Evolutionary conservation across 2,113 vertebrate genomes (phyloP), one percentile per base, ranked within the genome.

Genomic region (Python bivittatus): DNA sequence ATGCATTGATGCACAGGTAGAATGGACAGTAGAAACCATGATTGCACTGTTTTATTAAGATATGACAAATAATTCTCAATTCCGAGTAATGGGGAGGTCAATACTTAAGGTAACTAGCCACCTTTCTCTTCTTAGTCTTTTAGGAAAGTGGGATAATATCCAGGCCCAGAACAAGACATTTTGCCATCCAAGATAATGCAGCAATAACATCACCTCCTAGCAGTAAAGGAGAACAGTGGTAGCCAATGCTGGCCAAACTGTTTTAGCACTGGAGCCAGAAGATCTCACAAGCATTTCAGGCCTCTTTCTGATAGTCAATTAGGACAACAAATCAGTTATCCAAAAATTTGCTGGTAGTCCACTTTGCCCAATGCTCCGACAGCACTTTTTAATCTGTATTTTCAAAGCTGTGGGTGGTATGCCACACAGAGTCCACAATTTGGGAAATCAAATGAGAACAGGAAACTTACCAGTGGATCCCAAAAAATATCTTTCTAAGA

Each of bases 401-500:
- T 53, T 60, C 58, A 84, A 79, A 89, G 52, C 9, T 2, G 13
- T 8, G 1, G 1, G 44, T 29, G 27, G 17, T 79, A 20, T 23
- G 10, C 17, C 12, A 48, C 20, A 22, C 61, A 61, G 11, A 23
- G 6, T 17, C 15, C 29, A 57, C 52, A 52, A 33, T 15, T 0
- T 0, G 0, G 85, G 54, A 0, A 0, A 0, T 0, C 0, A 23
- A 48, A 0, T 1, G 0, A 85, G 72, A 58, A 88, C 79, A 83
- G 0, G 1, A 15, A 0, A 15, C 92, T 98, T 96, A 99, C 99
- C 99, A 97, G 99, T 98, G 0, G 99, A 99, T 89, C 98, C 98
- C 92, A 99, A 93, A 89, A 99, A 99, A 94, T 98, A 99, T n/a
- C 98, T 98, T 90, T 99, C 99, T 88, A 98, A 92, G 38, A 98